Conservation (phyloP, 2,888 invertebrate genomes). For the Caenorhabditis wallacei region DNA sequence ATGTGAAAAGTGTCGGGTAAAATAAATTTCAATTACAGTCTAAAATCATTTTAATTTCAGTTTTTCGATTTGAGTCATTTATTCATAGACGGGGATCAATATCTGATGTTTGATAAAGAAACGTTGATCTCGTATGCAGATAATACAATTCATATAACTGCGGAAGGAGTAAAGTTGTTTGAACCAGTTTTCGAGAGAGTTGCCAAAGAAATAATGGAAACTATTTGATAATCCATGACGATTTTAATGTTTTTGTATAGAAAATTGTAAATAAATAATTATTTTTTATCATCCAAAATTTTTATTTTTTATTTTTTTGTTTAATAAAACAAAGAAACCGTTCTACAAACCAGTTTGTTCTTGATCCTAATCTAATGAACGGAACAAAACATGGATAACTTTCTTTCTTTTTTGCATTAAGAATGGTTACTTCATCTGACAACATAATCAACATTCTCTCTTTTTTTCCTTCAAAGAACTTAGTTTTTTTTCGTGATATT, state of each 20-base stretch:
- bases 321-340: too few species aligned
- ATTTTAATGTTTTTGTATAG: too few species aligned
- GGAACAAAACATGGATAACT: neutral
- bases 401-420: neutral
- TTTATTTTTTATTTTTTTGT: too few species aligned
- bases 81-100: slow-evolving; percentile 21
- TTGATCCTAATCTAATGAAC: neutral
- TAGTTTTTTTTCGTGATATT: neutral
- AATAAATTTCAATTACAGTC: neutral
- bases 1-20: slow-evolving; percentile 1
- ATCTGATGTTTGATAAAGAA: slow-evolving; percentile 35
- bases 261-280: too few species aligned
- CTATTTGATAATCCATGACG: too few species aligned
- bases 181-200: slow-evolving; percentile 20
- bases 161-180: slow-evolving; percentile 14
- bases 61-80: slow-evolving; percentile 36
- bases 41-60: neutral
- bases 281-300: too few species aligned
- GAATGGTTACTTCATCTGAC: neutral
- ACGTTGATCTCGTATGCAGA: slow-evolving; percentile 38
- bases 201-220: neutral
- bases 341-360: neutral
- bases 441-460: neutral
- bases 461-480: too few species aligned
- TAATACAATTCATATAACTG: slow-evolving; percentile 40